Evolutionary conservation across 2,888 invertebrate genomes (phyloP).

Genomic region (Lepidocyrtinus sp.): DNA sequence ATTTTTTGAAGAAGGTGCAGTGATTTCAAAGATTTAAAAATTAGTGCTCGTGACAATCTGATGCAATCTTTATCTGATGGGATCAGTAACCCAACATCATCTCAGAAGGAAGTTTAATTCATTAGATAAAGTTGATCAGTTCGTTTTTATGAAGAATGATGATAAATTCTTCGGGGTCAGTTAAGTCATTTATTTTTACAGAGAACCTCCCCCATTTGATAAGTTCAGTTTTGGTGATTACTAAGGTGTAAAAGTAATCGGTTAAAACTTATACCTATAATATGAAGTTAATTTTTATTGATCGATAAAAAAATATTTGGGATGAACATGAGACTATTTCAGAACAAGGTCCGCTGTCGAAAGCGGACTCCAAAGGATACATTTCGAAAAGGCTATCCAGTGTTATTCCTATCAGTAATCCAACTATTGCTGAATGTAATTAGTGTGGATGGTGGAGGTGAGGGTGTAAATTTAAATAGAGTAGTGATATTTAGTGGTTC

Average conservation of each 20-base stretch:
- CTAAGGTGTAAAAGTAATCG: too few relatives aligned
- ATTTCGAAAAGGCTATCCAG: not conserved
- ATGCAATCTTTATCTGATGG: not conserved
- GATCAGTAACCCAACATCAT: not conserved
- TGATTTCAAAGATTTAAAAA: too few relatives aligned
- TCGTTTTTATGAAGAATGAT: too few relatives aligned
- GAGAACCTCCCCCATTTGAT: too few relatives aligned
- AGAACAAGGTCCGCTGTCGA: constrained; percentile 32
- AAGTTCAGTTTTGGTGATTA: too few relatives aligned
- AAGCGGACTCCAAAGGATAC: constrained; percentile 23
- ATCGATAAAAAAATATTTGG: constrained; percentile 6
- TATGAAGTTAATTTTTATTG: constrained; percentile 11
- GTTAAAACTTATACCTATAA: too few relatives aligned
- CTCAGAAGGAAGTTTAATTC: too few relatives aligned
- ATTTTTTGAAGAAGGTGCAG: not conserved
- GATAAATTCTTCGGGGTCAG: too few relatives aligned
- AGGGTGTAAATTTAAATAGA: too few relatives aligned
- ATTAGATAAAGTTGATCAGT: too few relatives aligned
- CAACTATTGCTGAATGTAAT: constrained; percentile 14
- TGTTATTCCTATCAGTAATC: constrained; percentile 5
- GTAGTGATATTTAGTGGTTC: constrained; percentile 1
- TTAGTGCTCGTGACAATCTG: not conserved
- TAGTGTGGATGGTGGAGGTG: constrained; percentile 32
- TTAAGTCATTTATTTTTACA: too few relatives aligned
- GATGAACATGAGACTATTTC: constrained; percentile 29